phyloP scores from a whole-genome alignment of 2,888 invertebrate species.

The Acanthococcus lagerstroemiae region DNA sequence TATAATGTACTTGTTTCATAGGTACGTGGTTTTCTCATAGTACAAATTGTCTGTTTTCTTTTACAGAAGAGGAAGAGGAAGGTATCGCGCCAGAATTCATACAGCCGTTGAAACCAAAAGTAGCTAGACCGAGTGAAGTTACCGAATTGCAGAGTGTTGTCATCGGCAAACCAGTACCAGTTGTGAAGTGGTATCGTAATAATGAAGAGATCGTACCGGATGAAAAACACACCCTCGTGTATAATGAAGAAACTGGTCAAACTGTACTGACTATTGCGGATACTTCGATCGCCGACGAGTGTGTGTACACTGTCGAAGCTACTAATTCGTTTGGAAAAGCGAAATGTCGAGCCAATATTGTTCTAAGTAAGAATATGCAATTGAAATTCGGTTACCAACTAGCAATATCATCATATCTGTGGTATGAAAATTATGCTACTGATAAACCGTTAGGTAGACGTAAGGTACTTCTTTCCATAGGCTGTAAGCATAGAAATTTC shows the following conservation, averaged over 20 bases:
- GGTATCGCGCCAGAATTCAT: slow-evolving; percentile 57
- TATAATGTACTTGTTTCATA: too few relatives aligned
- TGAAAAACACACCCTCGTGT: slow-evolving; percentile 48
- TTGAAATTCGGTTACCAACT: too few relatives aligned
- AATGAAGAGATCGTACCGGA: slow-evolving; percentile 53
- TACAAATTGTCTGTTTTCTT: not conserved
- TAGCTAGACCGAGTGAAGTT: slow-evolving; percentile 52
- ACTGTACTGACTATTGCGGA: slow-evolving; percentile 54
- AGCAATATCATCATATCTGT: too few relatives aligned
- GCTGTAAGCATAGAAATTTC: too few relatives aligned
- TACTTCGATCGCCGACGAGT: slow-evolving; percentile 55
- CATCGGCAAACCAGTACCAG: slow-evolving; percentile 57
- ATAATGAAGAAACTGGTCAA: slow-evolving; percentile 52
- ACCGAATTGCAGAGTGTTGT: slow-evolving; percentile 58
- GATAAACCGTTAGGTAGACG: too few relatives aligned
- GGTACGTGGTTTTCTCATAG: too few relatives aligned
- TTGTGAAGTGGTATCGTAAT: slow-evolving; percentile 59
- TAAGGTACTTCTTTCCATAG: too few relatives aligned
- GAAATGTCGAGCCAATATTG: slow-evolving; percentile 61
- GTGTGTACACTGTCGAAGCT: slow-evolving; percentile 59
- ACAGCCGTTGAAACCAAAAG: slow-evolving; percentile 55
- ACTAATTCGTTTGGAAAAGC: slow-evolving; percentile 63
- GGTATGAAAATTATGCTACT: too few relatives aligned
- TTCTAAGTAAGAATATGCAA: slow-evolving; percentile 45
- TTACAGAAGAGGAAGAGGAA: slow-evolving; percentile 48